Conservation (phyloP, 2,113 vertebrate species). For the Pedetes capensis region DNA sequence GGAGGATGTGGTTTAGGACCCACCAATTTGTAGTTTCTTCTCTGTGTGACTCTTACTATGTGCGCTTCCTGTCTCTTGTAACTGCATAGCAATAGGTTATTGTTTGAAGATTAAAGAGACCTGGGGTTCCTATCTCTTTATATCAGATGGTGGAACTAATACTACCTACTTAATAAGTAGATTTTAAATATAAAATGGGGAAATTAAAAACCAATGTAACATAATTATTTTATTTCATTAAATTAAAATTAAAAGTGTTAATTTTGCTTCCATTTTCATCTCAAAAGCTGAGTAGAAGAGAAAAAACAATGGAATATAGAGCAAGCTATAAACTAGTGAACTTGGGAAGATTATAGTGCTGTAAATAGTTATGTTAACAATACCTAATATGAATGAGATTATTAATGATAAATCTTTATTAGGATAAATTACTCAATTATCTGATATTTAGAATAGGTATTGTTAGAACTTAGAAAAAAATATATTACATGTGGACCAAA, state of each 20-base stretch:
- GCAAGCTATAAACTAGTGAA: background rate
- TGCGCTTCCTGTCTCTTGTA: background rate
- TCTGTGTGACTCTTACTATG: background rate
- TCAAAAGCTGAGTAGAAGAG: slow-evolving; percentile 31
- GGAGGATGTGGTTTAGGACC: background rate
- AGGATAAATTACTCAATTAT: slow-evolving; percentile 14
- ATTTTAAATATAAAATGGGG: slow-evolving; percentile 12
- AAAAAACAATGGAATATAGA: background rate
- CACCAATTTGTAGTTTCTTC: background rate
- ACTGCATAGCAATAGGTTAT: background rate
- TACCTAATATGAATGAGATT: background rate
- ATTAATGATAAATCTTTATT: slow-evolving; percentile 14
- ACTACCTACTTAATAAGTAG: background rate
- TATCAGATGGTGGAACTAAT: background rate
- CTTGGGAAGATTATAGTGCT: background rate
- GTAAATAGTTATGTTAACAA: background rate
- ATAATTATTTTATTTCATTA: background rate
- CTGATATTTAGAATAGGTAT: slow-evolving; percentile 21
- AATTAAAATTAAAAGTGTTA: background rate
- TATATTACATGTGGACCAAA: background rate
- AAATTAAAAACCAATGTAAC: background rate
- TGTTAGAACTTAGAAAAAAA: background rate
- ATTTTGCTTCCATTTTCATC: slow-evolving; percentile 24
- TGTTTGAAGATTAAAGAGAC: background rate
- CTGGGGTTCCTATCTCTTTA: background rate